Percentiles rank a stretch among this genome's conserved stretches.
phyloP scores from a whole-genome alignment of 2,113 vertebrate genomes.

The Laterallus jamaicensis region DNA sequence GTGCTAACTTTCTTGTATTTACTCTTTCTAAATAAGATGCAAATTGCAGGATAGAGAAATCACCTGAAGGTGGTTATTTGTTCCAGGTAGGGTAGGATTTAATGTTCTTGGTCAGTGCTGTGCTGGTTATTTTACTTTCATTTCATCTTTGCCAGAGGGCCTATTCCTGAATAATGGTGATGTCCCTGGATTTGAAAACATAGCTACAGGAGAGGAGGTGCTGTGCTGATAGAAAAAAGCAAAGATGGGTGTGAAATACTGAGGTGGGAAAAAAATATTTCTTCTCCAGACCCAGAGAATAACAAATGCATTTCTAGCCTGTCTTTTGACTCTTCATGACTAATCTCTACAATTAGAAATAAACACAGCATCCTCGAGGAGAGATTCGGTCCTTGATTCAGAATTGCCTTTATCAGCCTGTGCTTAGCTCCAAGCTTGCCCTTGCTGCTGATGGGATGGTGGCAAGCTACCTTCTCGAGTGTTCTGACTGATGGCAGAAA shows the following conservation, averaged over 20 bases:
- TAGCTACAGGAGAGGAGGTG: slow-evolving; percentile 3
- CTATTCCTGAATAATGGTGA: slow-evolving; percentile 58
- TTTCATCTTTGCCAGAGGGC: slow-evolving; percentile 47
- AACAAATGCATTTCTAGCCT: background rate
- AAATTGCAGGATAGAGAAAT: background rate
- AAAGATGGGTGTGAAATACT: background rate
- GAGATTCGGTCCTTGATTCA: background rate
- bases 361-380: background rate
- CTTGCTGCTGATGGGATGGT: background rate
- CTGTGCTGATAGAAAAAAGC: background rate
- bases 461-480: background rate
- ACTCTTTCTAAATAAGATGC: slow-evolving; percentile 6
- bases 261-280: slow-evolving; percentile 20
- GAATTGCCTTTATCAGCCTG: background rate
- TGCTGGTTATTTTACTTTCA: slow-evolving; percentile 46
- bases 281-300: background rate
- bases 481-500: background rate
- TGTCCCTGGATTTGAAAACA: slow-evolving; percentile 57
- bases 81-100: background rate
- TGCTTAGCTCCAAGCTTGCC: background rate
- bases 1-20: background rate
- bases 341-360: background rate
- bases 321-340: background rate
- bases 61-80: background rate
- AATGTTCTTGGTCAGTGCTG: background rate